Base-by-base conservation (phyloP, 2,797 vertebrate species). In the Telmatherina bonti region DNA sequence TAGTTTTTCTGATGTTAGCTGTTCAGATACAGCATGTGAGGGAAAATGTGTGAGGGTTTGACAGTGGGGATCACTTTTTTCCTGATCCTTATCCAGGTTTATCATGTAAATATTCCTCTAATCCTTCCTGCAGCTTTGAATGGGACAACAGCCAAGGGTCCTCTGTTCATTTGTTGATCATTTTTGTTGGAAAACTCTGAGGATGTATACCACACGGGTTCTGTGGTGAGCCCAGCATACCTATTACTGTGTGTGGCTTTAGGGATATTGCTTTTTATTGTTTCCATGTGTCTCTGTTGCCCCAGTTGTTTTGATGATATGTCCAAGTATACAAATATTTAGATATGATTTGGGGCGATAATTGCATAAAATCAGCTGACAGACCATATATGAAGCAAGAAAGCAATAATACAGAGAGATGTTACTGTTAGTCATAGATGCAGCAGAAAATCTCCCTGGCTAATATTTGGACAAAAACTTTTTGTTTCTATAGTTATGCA, bases 161-260 rank as follows among this genome's bases (percentile, higher is more conserved):
- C 2, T 47, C 62, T 43, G 6, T 70, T 70, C 57, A 43, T 33
- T 8, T 56, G 43, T 55, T 63, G 15, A 61, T 80, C 52, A 41
- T 7, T 58, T 62, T 54, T 30, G 1, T 3, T 62, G 31, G 26
- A 20, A 43, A 43, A 52, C 24, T 13, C 26, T 24, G 12, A 52
- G 1, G 11, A 12, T 10, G 24, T 8, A 51, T 11, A 51, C 10
- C 12, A 24, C 45, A 49, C 3, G 47, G n/a, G n/a, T 24, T 51
- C 24, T 24, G 47, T 51, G 10, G 20, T 9, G 10, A 51, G 47
- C 22, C 20, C 8, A 1, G 8, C n/a, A 49, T 52, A 26, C 26
- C 26, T 52, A 20, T 13, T 6, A 15, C 51, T 27, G 24, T 26
- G 26, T 15, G 22, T 2, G 22, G 22, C 5, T 51, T 2, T 13